Evolutionary conservation across 2,888 invertebrate genomes (phyloP).

Genomic region (Formica aserva): DNA sequence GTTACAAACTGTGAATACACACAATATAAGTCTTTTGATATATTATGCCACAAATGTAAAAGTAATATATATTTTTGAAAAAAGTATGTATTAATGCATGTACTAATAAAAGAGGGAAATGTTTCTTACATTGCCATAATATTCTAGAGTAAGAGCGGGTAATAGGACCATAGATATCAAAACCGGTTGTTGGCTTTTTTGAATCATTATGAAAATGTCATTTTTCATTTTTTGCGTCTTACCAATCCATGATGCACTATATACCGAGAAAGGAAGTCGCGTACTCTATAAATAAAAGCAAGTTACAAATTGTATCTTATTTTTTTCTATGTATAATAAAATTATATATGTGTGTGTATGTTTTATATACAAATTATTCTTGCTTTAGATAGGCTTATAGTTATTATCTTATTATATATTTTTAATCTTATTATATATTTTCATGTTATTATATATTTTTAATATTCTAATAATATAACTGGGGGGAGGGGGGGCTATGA

Average conservation of each 20-base stretch:
- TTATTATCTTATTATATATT: too few species aligned
- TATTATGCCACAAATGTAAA: neutral
- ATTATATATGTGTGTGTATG: too few species aligned
- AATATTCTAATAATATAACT: too few species aligned
- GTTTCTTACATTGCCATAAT: conserved; percentile 65
- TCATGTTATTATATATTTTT: too few species aligned
- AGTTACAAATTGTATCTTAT: neutral
- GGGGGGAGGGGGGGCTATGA: too few species aligned
- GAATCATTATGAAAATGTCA: conserved; percentile 56
- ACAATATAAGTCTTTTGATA: neutral
- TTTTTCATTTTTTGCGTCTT: conserved; percentile 60
- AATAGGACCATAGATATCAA: conserved; percentile 61
- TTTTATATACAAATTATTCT: too few species aligned
- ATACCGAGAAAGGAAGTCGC: conserved; percentile 62
- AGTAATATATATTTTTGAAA: neutral
- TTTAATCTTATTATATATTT: too few species aligned
- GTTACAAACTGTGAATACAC: conserved; percentile 33
- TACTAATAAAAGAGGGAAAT: too few species aligned
- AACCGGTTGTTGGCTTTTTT: conserved; percentile 64
- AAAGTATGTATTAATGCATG: neutral
- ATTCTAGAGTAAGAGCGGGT: conserved; percentile 64
- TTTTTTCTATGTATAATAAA: too few species aligned
- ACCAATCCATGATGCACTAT: conserved; percentile 66
- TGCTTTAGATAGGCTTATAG: too few species aligned
- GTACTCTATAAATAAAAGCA: conserved; percentile 60